Evolutionary conservation across 2,888 invertebrate species (phyloP), one percentile per base, ranked within the genome.

Genomic region (Troglohyphantes excavatus): DNA sequence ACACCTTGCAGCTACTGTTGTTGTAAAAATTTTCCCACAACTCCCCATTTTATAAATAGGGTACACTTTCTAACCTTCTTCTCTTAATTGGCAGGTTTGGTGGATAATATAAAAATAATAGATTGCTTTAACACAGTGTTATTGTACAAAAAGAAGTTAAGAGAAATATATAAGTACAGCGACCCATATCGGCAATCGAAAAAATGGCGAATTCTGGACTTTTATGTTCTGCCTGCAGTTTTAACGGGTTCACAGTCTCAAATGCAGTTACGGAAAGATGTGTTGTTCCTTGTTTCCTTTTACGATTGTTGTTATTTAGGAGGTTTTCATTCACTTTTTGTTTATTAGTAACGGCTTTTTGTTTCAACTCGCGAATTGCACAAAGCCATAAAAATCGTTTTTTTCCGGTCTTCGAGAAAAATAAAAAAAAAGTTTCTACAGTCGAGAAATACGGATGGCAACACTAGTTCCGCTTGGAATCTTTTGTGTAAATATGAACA

Each of bases 171-270:
- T 53, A 29, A 59, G 73, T n/a, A 70, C 59, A 46, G 81, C 59
- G 83, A 83, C 83, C 72, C 59, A 83, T 39, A 72, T 83, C 27
- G 68, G 43, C 67, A 53, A 68, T 70, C 11, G 70, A 59, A 29
- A 19, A 81, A 70, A 59, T 46, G n/a, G 23, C 19, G 26, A 19
- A 29, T 61, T 7, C 33, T 19, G 19, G 46, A 43, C 27, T 68
- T 76, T 85, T 68, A 75, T 85, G 53, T 75, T 39, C 59, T 59
- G 65, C 65, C 27, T 43, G 23, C 43, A 67, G 68, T 23, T 85
- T 85, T 76, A 68, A 67, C 67, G 75, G 67, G 76, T 76, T 76
- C 67, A 85, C 75, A 76, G 85, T 53, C 59, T 85, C 76, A 75
- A 85, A 68, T 65, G 73, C 27, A 29, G 19, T 67, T 67, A 27